Conservation (phyloP, 2,888 invertebrate species). For the Matsumyia berberina region DNA sequence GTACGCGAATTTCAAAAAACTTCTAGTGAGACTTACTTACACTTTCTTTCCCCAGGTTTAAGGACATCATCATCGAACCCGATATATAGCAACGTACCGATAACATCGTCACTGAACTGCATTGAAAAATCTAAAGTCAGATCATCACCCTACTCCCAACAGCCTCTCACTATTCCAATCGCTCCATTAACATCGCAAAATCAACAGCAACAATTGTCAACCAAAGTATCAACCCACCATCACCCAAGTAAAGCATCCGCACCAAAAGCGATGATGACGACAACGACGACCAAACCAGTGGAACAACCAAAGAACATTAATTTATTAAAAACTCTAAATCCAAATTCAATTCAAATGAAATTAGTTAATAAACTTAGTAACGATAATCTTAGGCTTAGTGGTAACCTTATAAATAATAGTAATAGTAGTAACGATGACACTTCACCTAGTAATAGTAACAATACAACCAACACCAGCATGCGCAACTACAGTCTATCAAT, state of each 20-base stretch:
- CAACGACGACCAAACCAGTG: constrained; percentile 83
- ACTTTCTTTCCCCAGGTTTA: constrained; percentile 54
- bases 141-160: constrained; percentile 70
- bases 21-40: not conserved
- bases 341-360: constrained; percentile 77
- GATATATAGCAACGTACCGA: constrained; percentile 61
- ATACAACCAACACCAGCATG: constrained; percentile 76
- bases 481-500: constrained; percentile 64
- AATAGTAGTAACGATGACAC: constrained; percentile 62
- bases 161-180: constrained; percentile 38
- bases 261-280: constrained; percentile 77
- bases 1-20: not conserved
- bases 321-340: constrained; percentile 77
- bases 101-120: constrained; percentile 39
- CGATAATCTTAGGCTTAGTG: constrained; percentile 75
- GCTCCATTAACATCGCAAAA: constrained; percentile 42
- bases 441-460: constrained; percentile 72
- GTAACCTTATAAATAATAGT: constrained; percentile 61
- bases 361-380: constrained; percentile 73
- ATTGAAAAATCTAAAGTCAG: constrained; percentile 41
- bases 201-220: constrained; percentile 78
- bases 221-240: constrained; percentile 78
- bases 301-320: constrained; percentile 84
- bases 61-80: constrained; percentile 61
- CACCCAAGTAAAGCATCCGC: constrained; percentile 53